Percentiles rank a stretch among this genome's conserved stretches.
phyloP scores from a whole-genome alignment of 2,113 vertebrate genomes.

The Ciconia boyciana region DNA sequence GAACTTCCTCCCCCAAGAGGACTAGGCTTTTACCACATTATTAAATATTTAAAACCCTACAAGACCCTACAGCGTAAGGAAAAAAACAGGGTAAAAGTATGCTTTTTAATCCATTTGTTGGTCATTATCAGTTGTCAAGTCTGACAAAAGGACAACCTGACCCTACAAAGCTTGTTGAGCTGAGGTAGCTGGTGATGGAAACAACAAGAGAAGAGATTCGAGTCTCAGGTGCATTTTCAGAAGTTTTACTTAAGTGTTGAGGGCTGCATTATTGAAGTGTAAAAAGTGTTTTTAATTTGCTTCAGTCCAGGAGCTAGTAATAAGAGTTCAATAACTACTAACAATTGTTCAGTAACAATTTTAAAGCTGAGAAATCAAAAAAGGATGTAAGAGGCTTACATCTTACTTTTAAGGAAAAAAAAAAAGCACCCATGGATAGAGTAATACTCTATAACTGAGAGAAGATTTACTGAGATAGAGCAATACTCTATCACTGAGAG shows the following conservation, averaged over 20 bases:
- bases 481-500: too few species aligned
- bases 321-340: background rate
- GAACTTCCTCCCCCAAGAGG: background rate
- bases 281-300: background rate
- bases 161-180: background rate
- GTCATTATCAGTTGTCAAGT: background rate
- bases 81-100: background rate
- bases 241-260: background rate
- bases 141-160: background rate
- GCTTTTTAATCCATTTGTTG: background rate
- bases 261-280: background rate
- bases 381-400: background rate
- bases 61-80: background rate
- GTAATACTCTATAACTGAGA: background rate
- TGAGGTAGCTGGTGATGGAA: background rate
- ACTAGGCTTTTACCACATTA: background rate
- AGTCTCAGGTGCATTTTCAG: background rate
- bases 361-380: background rate
- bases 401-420: background rate
- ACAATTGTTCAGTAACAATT: background rate
- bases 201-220: background rate
- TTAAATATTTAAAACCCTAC: slow-evolving; percentile 19
- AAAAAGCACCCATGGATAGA: background rate
- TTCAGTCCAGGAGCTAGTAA: background rate
- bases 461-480: too few species aligned